Percentiles rank a stretch among this genome's conserved stretches.
Evolutionary conservation across 2,113 vertebrate genomes (phyloP).

Genomic region (Perognathus longimembris): DNA sequence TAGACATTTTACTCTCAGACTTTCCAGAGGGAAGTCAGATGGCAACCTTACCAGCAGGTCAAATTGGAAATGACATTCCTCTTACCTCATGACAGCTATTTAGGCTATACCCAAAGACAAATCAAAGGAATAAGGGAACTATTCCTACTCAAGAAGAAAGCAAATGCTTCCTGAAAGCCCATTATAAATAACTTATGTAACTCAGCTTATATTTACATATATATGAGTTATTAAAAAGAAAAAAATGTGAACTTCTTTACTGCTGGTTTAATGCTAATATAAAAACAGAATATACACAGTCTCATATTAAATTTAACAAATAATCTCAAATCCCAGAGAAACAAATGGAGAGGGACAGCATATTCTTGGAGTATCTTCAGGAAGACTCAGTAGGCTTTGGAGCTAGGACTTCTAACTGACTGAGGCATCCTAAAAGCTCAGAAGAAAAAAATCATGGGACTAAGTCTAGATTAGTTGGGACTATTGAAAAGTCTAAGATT

Average conservation of each 20-base stretch:
- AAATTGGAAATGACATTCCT: conserved; percentile 57
- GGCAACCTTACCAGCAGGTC: conserved; percentile 53
- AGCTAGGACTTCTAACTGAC: not conserved
- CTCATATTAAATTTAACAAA: conserved; percentile 27
- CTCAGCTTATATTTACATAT: too few relatives aligned
- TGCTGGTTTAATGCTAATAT: conserved; percentile 33
- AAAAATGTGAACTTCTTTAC: not conserved
- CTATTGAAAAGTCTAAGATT: not conserved
- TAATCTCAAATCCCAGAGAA: conserved; percentile 36
- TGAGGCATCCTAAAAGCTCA: not conserved
- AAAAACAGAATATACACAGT: conserved; percentile 12
- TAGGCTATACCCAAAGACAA: conserved; percentile 39
- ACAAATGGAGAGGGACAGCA: not conserved
- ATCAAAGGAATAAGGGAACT: conserved; percentile 21
- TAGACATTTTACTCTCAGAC: conserved; percentile 75
- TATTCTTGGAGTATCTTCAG: not conserved
- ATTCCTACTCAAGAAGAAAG: conserved; percentile 59
- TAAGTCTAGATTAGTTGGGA: not conserved
- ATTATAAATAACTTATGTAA: not conserved
- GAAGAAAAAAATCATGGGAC: not conserved
- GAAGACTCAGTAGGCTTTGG: not conserved
- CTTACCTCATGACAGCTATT: conserved; percentile 53
- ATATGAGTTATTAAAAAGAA: not conserved
- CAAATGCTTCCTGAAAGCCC: conserved; percentile 48
- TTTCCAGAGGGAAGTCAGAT: conserved; percentile 71